Conservation (phyloP, 2,113 vertebrate species). For the Rhizomys pruinosus region DNA sequence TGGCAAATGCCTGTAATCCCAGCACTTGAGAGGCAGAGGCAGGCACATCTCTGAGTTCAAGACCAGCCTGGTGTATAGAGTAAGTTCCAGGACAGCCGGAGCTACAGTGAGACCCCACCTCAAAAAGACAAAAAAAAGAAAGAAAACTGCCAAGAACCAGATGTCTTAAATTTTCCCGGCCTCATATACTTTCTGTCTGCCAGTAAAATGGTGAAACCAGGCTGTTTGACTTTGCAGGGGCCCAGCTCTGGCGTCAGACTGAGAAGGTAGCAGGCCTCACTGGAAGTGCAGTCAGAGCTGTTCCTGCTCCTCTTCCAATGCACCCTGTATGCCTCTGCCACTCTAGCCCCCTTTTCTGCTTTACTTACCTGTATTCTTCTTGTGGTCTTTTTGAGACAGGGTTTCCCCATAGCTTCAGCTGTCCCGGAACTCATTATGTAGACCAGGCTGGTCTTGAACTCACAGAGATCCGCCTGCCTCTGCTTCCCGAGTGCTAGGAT, state of each 20-base stretch:
- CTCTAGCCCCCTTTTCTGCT: not conserved
- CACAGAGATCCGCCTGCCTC: no score
- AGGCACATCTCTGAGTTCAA: no score
- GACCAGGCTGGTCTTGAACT: no score
- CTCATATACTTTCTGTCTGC: not conserved
- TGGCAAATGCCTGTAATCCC: no score
- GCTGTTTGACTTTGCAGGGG: slow-evolving; percentile 13
- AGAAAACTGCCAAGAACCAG: slow-evolving; percentile 6
- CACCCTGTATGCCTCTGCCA: not conserved
- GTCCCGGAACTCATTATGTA: no score
- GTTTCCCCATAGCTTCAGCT: no score
- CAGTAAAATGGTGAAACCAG: slow-evolving; percentile 24
- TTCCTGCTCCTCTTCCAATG: not conserved
- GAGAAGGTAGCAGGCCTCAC: not conserved
- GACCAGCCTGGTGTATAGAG: no score
- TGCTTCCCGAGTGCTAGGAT: no score
- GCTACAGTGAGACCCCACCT: no score
- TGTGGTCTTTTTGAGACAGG: not conserved
- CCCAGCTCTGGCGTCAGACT: not conserved
- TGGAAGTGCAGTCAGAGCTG: not conserved
- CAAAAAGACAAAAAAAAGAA: not conserved
- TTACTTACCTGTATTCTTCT: not conserved
- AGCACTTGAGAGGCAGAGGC: no score
- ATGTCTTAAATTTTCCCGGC: not conserved
- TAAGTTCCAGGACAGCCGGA: no score